These are phyloP conservation scores for Acromyrmex heyeri DNA, from an alignment of 1,140 invertebrate genomes.

Conservation along the genomic window DNA sequence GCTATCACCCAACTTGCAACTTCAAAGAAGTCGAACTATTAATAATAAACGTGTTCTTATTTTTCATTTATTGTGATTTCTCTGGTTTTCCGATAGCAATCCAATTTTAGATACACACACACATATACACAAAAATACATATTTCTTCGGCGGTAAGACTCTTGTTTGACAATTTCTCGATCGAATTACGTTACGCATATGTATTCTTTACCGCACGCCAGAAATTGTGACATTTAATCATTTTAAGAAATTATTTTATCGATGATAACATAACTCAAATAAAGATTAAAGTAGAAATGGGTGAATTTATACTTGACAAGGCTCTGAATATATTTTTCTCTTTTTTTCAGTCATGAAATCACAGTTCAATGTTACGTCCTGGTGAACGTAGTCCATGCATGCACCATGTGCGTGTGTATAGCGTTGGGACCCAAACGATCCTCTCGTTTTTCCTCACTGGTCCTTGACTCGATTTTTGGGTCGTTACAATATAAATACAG, in stretches of 20 bases:
- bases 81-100: background rate
- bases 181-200: background rate
- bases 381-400: constrained; percentile 55
- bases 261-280: background rate
- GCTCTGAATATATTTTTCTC: background rate
- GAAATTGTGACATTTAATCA: background rate
- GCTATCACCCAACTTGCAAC: background rate
- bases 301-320: constrained; percentile 8
- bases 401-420: background rate
- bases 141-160: background rate
- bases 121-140: background rate
- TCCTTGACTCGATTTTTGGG: constrained; percentile 74
- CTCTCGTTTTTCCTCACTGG: constrained; percentile 61
- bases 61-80: background rate
- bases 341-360: constrained; percentile 43
- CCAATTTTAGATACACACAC: background rate
- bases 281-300: constrained; percentile 17
- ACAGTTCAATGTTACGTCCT: constrained; percentile 73
- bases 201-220: background rate
- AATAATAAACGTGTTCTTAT: constrained; percentile 19
- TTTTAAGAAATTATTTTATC: background rate
- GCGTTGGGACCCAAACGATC: background rate
- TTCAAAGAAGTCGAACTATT: constrained; percentile 35
- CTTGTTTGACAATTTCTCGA: background rate
- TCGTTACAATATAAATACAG: constrained; percentile 51